Evolutionary conservation across 2,888 invertebrate genomes (phyloP).

Genomic region (Pelosia muscerda): DNA sequence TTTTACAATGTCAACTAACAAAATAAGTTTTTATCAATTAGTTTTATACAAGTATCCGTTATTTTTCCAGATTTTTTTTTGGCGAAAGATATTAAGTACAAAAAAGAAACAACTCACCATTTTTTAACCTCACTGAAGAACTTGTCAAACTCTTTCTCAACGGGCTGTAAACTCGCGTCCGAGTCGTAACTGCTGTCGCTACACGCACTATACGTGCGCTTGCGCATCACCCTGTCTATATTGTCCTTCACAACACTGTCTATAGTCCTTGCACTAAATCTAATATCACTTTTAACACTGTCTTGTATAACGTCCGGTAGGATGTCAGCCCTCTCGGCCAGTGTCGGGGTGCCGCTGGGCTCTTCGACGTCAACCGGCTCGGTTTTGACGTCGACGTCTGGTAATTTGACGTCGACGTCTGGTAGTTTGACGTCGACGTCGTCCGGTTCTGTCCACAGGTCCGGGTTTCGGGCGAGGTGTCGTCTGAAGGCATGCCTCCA

Average conservation of each 20-base stretch:
- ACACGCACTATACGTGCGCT: constrained; percentile 71
- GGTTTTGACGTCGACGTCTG: constrained; percentile 39
- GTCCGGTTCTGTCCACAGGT: constrained; percentile 63
- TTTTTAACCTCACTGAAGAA: constrained; percentile 80
- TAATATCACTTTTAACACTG: constrained; percentile 75
- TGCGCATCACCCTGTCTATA: constrained; percentile 63
- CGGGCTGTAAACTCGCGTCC: constrained; percentile 76
- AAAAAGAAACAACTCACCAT: constrained; percentile 83
- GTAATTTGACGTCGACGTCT: constrained; percentile 29
- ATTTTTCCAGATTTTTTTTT: too few relatives aligned
- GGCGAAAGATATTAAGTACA: too few relatives aligned
- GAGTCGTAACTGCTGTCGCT: constrained; percentile 78
- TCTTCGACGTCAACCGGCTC: constrained; percentile 43
- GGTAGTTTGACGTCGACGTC: constrained; percentile 36
- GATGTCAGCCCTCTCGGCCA: constrained; percentile 32
- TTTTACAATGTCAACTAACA: too few relatives aligned
- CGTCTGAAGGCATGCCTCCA: constrained; percentile 78
- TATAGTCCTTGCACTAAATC: constrained; percentile 69
- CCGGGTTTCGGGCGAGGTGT: constrained; percentile 69
- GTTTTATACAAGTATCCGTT: too few relatives aligned
- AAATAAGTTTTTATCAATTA: too few relatives aligned
- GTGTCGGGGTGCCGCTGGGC: constrained; percentile 31
- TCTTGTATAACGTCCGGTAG: constrained; percentile 52
- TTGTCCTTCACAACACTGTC: constrained; percentile 65
- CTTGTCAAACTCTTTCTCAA: constrained; percentile 77